These are phyloP conservation scores for Amia ocellicauda DNA, from an alignment of 2,113 vertebrate species.

Conservation along the genomic window DNA sequence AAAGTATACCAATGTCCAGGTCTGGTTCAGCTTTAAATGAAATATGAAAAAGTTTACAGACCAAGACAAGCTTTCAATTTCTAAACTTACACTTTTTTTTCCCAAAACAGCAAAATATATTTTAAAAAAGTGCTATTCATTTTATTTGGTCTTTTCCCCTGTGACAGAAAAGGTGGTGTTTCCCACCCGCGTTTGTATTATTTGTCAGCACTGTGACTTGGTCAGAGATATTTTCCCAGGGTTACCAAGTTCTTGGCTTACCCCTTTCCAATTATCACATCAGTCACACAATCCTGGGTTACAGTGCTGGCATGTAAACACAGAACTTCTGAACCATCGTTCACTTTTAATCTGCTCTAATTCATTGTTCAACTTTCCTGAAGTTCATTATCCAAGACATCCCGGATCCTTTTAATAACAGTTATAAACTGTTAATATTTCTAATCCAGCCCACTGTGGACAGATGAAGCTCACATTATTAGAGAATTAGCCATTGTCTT, in stretches of 20 bases:
- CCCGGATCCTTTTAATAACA: background rate
- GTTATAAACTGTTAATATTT: slow-evolving; percentile 11
- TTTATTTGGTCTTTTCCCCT: background rate
- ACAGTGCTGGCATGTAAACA: slow-evolving; percentile 18
- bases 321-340: background rate
- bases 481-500: background rate
- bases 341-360: slow-evolving; percentile 5
- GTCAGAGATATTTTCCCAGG: slow-evolving; percentile 20
- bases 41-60: too few relatives aligned
- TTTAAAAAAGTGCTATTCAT: too few relatives aligned
- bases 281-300: slow-evolving; percentile 25
- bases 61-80: too few relatives aligned
- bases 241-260: slow-evolving; percentile 21
- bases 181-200: slow-evolving; percentile 3
- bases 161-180: background rate
- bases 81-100: too few relatives aligned
- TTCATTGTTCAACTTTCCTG: slow-evolving; percentile 14
- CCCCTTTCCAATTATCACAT: slow-evolving; percentile 20
- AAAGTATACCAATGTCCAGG: too few relatives aligned
- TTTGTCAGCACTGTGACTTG: slow-evolving; percentile 2
- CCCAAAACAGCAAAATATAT: too few relatives aligned
- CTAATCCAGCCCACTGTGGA: background rate
- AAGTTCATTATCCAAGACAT: slow-evolving; percentile 13
- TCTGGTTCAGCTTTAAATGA: too few relatives aligned
- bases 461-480: slow-evolving; percentile 4